Evolutionary conservation across 1,140 invertebrate species (phyloP), one percentile per base, ranked within the genome.

Genomic region (Chrysomallon squamiferum): DNA sequence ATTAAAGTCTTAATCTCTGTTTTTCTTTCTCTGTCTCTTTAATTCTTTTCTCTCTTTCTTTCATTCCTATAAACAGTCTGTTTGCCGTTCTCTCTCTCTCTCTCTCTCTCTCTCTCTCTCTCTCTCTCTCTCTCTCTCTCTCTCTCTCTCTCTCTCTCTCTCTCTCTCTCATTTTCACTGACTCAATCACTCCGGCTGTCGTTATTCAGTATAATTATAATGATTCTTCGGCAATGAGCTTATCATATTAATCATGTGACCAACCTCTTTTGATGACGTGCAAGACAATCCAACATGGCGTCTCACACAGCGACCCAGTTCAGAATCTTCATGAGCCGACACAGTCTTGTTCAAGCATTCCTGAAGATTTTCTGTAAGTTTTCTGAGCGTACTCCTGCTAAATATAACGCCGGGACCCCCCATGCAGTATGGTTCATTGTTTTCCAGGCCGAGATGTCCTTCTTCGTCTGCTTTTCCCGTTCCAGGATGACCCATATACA

Each of bases 231-330:
- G 41, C 11, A 11, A 43, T 43, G 11, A n/a, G 41, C 11, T 43
- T n/a, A 43, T 1, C 11, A 43, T 9, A 11, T n/a, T 11, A n/a
- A 43, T 45, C 3, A 45, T 7, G 78, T 77, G 67, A 88, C 88
- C 89, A 87, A 96, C 95, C 89, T 98, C 95, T 82, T 97, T 97
- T 59, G 93, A 95, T 94, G 95, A 98, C 13, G 96, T 97, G 86
- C 97, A 99, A 20, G 95, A 91, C 50, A 97, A 92, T 15, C 94
- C 93, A 7, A 62, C 94, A 85, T 93, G 96, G 79, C 92, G 93
- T 72, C 92, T 89, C 11, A 99, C 93, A 84, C 97, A 99, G 54
- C 97, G 87, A 18, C 97, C 97, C 56, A 99, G 86, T 87, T 99
- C 97, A 2, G 98, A 95, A 83, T 99, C 97, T 84, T 99, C 97